Evolutionary conservation across 2,888 invertebrate species (phyloP).

Genomic region (Xestia ashworthii): DNA sequence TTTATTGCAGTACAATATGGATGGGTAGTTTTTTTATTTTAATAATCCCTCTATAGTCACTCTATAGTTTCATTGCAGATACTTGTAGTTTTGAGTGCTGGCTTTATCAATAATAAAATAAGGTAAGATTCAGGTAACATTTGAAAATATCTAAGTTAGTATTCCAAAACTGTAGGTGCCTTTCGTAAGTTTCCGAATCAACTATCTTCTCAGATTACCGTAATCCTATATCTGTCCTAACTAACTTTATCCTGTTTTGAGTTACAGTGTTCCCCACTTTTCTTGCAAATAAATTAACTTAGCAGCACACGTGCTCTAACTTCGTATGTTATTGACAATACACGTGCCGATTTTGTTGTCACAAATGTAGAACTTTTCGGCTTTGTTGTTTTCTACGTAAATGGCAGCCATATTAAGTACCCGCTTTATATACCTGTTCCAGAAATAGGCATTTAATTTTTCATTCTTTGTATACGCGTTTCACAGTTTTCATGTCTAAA

Average conservation of each 20-base stretch:
- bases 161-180: background rate
- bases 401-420: constrained; percentile 6
- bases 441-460: constrained; percentile 26
- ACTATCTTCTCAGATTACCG: background rate
- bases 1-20: background rate
- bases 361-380: background rate
- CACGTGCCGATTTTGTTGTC: background rate
- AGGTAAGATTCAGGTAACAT: background rate
- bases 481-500: constrained; percentile 1
- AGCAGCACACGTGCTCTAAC: too few relatives aligned
- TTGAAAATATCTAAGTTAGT: background rate
- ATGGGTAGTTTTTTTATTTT: background rate
- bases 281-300: background rate
- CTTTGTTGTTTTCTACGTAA: constrained; percentile 2
- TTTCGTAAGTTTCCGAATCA: background rate
- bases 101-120: background rate
- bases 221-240: background rate
- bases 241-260: background rate
- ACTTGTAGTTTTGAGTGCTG: background rate
- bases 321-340: background rate
- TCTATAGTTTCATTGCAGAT: too few relatives aligned
- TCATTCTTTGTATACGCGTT: constrained; percentile 29
- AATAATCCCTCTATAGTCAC: too few relatives aligned
- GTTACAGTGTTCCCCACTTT: background rate
- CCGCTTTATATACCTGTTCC: background rate